Conservation (phyloP, 2,113 vertebrate species). For the Austrofundulus limnaeus region DNA sequence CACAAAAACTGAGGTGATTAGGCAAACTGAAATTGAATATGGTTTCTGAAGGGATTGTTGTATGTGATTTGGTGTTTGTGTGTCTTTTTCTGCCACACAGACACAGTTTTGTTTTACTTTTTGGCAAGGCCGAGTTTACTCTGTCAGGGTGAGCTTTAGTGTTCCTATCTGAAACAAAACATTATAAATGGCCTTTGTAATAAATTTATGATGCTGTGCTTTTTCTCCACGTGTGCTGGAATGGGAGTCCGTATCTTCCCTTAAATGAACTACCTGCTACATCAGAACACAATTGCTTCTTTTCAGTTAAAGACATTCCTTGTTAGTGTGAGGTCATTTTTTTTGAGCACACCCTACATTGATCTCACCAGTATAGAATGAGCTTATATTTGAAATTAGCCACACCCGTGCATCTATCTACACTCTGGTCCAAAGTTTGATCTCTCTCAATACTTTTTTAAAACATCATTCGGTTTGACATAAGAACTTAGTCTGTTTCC, state of each 20-base stretch:
- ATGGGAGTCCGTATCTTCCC: slow-evolving; percentile 25
- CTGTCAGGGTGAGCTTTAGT: slow-evolving; percentile 68
- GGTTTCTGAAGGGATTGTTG: slow-evolving; percentile 29
- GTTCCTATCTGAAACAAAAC: slow-evolving; percentile 64
- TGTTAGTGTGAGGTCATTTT: slow-evolving; percentile 54
- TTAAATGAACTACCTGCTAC: slow-evolving; percentile 44
- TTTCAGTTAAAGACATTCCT: slow-evolving; percentile 37
- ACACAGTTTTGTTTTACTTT: slow-evolving; percentile 48
- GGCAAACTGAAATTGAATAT: neutral
- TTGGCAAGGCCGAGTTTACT: slow-evolving; percentile 38
- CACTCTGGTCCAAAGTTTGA: slow-evolving; percentile 38
- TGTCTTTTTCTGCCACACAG: slow-evolving; percentile 32
- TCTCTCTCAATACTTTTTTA: slow-evolving; percentile 27
- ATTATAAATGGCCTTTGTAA: slow-evolving; percentile 57
- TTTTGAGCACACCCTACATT: slow-evolving; percentile 42
- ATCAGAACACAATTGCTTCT: slow-evolving; percentile 4
- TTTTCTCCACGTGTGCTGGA: slow-evolving; percentile 49
- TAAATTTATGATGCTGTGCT: slow-evolving; percentile 54
- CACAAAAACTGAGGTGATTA: slow-evolving; percentile 12
- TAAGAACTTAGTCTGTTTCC: slow-evolving; percentile 9
- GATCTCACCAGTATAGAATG: slow-evolving; percentile 68
- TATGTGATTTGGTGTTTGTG: slow-evolving; percentile 23
- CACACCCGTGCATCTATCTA: slow-evolving; percentile 48
- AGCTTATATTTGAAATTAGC: slow-evolving; percentile 49
- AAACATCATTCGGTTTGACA: slow-evolving; percentile 30